Percentiles rank a stretch among this genome's conserved stretches.
Evolutionary conservation across 2,888 invertebrate species (phyloP).

Genomic region (Epirrita christyi): DNA sequence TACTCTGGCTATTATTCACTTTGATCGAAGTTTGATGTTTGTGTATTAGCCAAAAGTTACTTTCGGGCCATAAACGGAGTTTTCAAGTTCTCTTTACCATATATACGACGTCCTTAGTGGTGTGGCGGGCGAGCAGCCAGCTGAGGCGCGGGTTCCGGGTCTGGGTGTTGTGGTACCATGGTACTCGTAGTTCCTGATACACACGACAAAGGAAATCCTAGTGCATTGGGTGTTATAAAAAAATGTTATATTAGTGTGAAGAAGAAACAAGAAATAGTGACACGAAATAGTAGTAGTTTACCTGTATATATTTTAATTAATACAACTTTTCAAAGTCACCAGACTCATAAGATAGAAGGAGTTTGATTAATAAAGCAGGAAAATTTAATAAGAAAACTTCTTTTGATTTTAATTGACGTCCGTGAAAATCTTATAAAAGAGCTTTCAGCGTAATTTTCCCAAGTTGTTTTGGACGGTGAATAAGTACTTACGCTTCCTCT

Average conservation of each 20-base stretch:
- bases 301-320: too few relatives aligned
- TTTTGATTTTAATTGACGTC: slow-evolving; percentile 21
- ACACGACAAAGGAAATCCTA: too few relatives aligned
- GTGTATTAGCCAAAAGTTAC: slow-evolving; percentile 30
- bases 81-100: slow-evolving; percentile 28
- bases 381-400: slow-evolving; percentile 4
- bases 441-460: slow-evolving; percentile 22
- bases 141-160: too few relatives aligned
- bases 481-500: slow-evolving; percentile 16
- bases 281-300: too few relatives aligned
- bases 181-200: too few relatives aligned
- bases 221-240: too few relatives aligned
- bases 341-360: not conserved
- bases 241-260: too few relatives aligned
- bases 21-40: slow-evolving; percentile 45
- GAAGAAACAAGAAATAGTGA: too few relatives aligned
- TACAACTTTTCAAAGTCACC: too few relatives aligned
- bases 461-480: slow-evolving; percentile 21
- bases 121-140: too few relatives aligned
- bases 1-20: slow-evolving; percentile 62
- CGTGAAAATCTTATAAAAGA: slow-evolving; percentile 18
- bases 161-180: too few relatives aligned
- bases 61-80: slow-evolving; percentile 33
- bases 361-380: not conserved
- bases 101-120: too few relatives aligned